Evolutionary conservation across 64 coral and sea anemone species (phyloP).

Genomic region (Stylophora pistillata): DNA sequence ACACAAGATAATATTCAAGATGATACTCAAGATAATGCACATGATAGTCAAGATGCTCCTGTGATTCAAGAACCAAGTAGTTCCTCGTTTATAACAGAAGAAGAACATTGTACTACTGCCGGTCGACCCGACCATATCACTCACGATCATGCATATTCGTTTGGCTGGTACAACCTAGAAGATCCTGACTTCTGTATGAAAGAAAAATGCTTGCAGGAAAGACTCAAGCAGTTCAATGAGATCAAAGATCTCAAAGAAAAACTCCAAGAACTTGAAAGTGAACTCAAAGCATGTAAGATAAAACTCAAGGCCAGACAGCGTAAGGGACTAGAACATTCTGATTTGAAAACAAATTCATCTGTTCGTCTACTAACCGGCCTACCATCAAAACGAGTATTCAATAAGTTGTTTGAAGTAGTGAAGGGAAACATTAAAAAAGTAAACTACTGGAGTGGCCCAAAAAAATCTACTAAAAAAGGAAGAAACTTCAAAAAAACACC

Average conservation of each 20-base stretch:
- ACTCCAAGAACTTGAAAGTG: slow-evolving; percentile 52
- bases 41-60: too few relatives aligned
- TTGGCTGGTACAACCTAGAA: slow-evolving; percentile 56
- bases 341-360: slow-evolving; percentile 59
- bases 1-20: too few relatives aligned
- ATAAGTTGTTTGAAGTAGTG: slow-evolving; percentile 67
- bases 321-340: slow-evolving; percentile 47
- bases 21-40: too few relatives aligned
- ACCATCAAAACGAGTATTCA: slow-evolving; percentile 61
- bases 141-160: slow-evolving; percentile 66
- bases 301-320: slow-evolving; percentile 57
- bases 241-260: slow-evolving; percentile 51
- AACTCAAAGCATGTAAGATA: slow-evolving; percentile 42
- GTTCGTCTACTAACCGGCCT: slow-evolving; percentile 56
- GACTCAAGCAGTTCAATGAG: slow-evolving; percentile 45
- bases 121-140: slow-evolving; percentile 37
- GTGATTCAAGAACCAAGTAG: slow-evolving; percentile 43
- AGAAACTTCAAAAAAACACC: slow-evolving; percentile 65
- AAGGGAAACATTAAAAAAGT: slow-evolving; percentile 61
- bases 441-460: slow-evolving; percentile 68
- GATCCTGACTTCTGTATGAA: slow-evolving; percentile 52
- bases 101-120: slow-evolving; percentile 40
- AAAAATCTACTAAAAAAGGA: slow-evolving; percentile 68
- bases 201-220: slow-evolving; percentile 52
- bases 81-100: too few relatives aligned